Conservation (phyloP, 2,797 vertebrate species). For the Jordanella pulchra region DNA sequence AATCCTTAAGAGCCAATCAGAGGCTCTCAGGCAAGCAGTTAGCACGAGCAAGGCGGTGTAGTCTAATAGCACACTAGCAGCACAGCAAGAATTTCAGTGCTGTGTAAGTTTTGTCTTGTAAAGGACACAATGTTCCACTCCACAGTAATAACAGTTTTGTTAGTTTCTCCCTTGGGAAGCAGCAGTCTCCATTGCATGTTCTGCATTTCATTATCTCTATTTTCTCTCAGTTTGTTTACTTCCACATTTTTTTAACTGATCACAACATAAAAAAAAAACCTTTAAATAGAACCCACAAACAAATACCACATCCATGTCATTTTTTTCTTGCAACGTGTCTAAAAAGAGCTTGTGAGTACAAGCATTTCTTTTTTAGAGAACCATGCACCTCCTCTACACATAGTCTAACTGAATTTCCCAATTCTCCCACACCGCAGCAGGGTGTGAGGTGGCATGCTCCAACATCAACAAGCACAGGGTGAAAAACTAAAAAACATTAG, state of each 20-base stretch:
- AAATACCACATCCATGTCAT: background rate
- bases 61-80: constrained; percentile 50
- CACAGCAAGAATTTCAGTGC: constrained; percentile 18
- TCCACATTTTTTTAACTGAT: constrained; percentile 20
- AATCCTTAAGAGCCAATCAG: constrained; percentile 25
- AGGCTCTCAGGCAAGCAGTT: constrained; percentile 3
- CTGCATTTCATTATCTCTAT: constrained; percentile 35
- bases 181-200: constrained; percentile 9
- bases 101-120: constrained; percentile 23
- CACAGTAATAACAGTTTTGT: constrained; percentile 29
- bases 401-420: background rate
- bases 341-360: background rate
- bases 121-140: constrained; percentile 44
- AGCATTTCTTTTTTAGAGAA: constrained; percentile 8
- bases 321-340: background rate
- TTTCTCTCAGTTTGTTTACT: constrained; percentile 37
- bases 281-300: constrained; percentile 3
- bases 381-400: constrained; percentile 2
- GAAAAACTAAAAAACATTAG: constrained; percentile 36
- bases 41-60: constrained; percentile 43
- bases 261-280: background rate
- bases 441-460: constrained; percentile 15
- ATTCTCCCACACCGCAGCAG: constrained; percentile 2
- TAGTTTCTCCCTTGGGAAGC: constrained; percentile 17
- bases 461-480: constrained; percentile 6